Evolutionary conservation across 2,113 vertebrate genomes (phyloP).

Genomic region (Rhabdornis inornatus): DNA sequence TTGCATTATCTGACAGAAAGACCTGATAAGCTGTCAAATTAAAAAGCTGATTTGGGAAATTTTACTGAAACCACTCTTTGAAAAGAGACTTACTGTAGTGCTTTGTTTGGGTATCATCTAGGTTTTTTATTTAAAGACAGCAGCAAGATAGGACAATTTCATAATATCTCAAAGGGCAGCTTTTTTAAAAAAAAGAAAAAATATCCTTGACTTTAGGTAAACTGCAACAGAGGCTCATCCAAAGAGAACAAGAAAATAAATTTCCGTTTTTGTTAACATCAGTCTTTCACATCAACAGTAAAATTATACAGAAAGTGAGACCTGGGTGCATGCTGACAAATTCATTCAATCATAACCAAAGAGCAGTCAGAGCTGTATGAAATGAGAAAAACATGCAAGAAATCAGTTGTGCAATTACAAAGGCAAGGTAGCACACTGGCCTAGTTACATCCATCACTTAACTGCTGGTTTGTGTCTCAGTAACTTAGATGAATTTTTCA

Average conservation of each 20-base stretch:
- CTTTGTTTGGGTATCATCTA: background rate
- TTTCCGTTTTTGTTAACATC: background rate
- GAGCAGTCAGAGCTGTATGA: background rate
- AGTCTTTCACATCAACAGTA: background rate
- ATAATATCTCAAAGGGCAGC: background rate
- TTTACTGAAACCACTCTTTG: conserved; percentile 6
- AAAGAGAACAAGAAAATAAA: background rate
- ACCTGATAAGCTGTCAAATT: conserved; percentile 39
- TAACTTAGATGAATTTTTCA: conserved; percentile 15
- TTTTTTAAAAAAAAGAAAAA: background rate
- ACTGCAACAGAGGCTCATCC: background rate
- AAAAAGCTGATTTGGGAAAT: conserved; percentile 40
- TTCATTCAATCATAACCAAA: background rate
- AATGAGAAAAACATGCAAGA: background rate
- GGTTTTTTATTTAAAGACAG: background rate
- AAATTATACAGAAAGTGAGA: background rate
- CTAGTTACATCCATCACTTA: conserved; percentile 18
- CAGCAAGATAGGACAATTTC: background rate
- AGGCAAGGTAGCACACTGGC: background rate
- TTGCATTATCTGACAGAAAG: conserved; percentile 28
- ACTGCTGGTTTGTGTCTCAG: background rate
- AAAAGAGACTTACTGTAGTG: background rate
- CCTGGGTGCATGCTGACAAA: background rate
- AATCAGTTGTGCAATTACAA: background rate
- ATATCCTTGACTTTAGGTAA: background rate